Base-by-base conservation (phyloP, 2,113 vertebrate species). In the Formicarius rufipectus region DNA sequence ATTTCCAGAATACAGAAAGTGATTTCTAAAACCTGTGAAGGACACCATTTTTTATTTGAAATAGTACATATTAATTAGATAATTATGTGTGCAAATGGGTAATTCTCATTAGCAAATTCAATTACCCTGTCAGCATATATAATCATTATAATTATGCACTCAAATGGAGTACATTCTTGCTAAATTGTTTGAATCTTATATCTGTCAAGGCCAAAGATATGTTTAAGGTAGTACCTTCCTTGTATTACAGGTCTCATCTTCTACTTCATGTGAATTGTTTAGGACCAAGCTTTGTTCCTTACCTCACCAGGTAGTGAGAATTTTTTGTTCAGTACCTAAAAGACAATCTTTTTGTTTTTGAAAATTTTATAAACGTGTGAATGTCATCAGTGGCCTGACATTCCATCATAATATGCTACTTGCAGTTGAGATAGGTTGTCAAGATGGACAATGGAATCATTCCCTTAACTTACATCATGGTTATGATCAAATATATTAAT, bases 241-340 rank as follows among this genome's bases (percentile, higher is more conserved):
- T 77, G 8, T 42, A 58, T 40, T 79, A 44, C 5, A 82, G 4
- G 3, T 21, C 20, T 42, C 28, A 56, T 24, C 19, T 89, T 85
- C 35, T 62, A 44, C 8, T 71, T 67, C 25, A 1, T 33, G n/a
- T 67, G 60, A 58, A 64, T 76, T 80, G 80, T 62, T 96, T 91
- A 85, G 20, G 77, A 71, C 39, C 55, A 78, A 45, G 15, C n/a
- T 92, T 95, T 58, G 67, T 86, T 81, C 90, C 87, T 93, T 91
- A 69, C 63, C 25, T 93, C 53, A 88, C 35, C 67, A 47, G 35
- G 74, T 35, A 93, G 50, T 63, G n/a, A 87, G 28, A 94, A 82
- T 77, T 88, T 84, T 91, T 91, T 94, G 30, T 21, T 71, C 52
- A 69, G 21, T 76, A 55, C n/a, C 95, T 59, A 91, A 79, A 60